These are phyloP conservation scores for Heteromurus nitidus DNA, from an alignment of 2,888 invertebrate species.

Conservation along the genomic window DNA sequence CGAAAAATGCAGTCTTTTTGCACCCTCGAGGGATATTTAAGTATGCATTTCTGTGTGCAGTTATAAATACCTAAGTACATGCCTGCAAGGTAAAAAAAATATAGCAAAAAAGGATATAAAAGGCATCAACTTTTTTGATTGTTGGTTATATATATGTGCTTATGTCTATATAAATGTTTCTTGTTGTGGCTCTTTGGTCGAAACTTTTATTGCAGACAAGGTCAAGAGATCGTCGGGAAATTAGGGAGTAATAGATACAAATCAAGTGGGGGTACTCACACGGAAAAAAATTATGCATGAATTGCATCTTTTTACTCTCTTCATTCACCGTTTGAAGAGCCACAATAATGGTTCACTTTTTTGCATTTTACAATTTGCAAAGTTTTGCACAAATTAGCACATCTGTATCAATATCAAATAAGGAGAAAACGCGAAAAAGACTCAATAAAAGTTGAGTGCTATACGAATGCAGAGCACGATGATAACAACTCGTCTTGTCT, in stretches of 20 bases:
- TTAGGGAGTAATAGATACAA: neutral
- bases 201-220: conserved; percentile 29
- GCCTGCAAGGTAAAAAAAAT: too few relatives aligned
- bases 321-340: neutral
- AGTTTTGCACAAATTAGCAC: conserved; percentile 10
- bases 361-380: conserved; percentile 3
- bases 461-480: conserved; percentile 20
- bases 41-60: too few relatives aligned
- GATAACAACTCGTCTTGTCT: conserved; percentile 26
- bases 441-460: neutral
- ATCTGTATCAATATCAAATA: neutral
- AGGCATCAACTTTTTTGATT: conserved; percentile 42
- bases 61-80: too few relatives aligned
- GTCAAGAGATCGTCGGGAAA: conserved; percentile 27
- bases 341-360: neutral
- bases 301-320: too few relatives aligned
- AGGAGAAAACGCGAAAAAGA: neutral
- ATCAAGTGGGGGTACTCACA: conserved; percentile 11
- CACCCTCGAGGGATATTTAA: conserved; percentile 48
- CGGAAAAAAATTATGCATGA: neutral
- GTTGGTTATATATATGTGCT: conserved; percentile 34
- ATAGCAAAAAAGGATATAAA: conserved; percentile 38
- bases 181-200: too few relatives aligned
- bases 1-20: conserved; percentile 38
- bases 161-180: too few relatives aligned